phyloP scores from a whole-genome alignment of 2,888 invertebrate genomes.

The Aspidiotus destructor region DNA sequence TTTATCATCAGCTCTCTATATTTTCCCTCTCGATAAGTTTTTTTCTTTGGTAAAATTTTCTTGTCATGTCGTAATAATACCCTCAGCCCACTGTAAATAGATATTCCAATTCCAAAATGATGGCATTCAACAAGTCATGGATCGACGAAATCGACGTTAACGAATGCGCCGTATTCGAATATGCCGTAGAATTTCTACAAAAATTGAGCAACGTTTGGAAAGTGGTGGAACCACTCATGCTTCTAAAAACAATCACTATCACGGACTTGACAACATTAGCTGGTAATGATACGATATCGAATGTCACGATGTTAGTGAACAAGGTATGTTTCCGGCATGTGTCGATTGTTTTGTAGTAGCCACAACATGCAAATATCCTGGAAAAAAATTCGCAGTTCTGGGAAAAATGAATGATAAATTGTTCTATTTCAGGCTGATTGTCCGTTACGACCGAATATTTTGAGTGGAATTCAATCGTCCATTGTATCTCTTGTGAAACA shows the following conservation, averaged over 20 bases:
- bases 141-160: slow-evolving; percentile 21
- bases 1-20: too few species aligned
- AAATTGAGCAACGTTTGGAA: slow-evolving; percentile 12
- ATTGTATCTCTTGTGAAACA: too few species aligned
- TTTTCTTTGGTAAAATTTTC: too few species aligned
- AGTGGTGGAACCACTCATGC: slow-evolving; percentile 36
- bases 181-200: slow-evolving; percentile 19
- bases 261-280: slow-evolving; percentile 89
- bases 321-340: slow-evolving; percentile 50
- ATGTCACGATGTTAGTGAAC: slow-evolving; percentile 68
- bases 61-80: neutral
- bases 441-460: too few species aligned
- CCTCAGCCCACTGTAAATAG: neutral
- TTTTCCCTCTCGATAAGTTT: too few species aligned
- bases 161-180: slow-evolving; percentile 19
- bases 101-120: neutral
- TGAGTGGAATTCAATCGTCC: too few species aligned
- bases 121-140: neutral
- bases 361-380: too few species aligned
- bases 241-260: slow-evolving; percentile 68
- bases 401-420: too few species aligned
- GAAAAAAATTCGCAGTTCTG: too few species aligned
- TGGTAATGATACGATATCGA: slow-evolving; percentile 66
- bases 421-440: too few species aligned
- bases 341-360: too few species aligned